These are phyloP conservation scores for Aricia artaxerxes DNA, from an alignment of 2,888 invertebrate species.

Conservation along the genomic window DNA sequence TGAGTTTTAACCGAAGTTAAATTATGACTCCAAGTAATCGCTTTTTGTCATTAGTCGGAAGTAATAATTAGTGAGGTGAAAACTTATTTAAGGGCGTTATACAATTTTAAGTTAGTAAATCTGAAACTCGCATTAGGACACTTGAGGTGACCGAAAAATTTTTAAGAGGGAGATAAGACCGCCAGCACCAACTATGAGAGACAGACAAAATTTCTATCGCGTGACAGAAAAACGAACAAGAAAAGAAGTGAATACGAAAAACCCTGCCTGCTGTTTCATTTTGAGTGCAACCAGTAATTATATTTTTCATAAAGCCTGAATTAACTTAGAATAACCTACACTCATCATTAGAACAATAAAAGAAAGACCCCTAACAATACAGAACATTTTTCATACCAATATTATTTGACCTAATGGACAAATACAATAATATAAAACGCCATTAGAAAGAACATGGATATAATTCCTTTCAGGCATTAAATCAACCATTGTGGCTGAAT, in stretches of 20 bases:
- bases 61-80: background rate
- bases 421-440: background rate
- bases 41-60: background rate
- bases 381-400: background rate
- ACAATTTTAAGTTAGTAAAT: too few species aligned
- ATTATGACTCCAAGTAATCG: slow-evolving; percentile 17
- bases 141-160: too few species aligned
- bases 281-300: too few species aligned
- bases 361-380: background rate
- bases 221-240: too few species aligned
- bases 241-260: too few species aligned
- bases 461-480: slow-evolving; percentile 10
- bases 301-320: too few species aligned
- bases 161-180: too few species aligned
- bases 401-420: background rate
- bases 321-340: background rate
- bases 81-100: too few species aligned
- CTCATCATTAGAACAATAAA: background rate
- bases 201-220: too few species aligned
- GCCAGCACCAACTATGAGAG: too few species aligned
- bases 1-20: slow-evolving; percentile 20
- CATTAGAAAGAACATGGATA: background rate
- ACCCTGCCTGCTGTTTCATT: too few species aligned
- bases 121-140: too few species aligned
- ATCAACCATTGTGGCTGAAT: background rate